A percentile compares a stretch with the other conserved stretches of the same genome.
Conservation (phyloP, 1,140 invertebrate species). For the Drosophila orena region DNA sequence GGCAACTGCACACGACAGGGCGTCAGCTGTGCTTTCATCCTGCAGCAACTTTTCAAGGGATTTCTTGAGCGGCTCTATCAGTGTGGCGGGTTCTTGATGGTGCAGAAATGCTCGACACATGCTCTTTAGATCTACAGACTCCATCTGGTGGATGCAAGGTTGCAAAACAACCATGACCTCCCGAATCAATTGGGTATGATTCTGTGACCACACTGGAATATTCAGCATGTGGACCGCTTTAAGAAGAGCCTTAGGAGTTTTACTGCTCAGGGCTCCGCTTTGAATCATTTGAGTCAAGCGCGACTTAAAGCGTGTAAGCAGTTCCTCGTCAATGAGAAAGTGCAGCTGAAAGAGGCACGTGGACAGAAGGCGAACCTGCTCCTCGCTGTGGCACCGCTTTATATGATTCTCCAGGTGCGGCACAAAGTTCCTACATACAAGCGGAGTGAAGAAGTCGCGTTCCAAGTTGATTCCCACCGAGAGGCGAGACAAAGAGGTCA, state of each 20-base stretch:
- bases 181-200: constrained; percentile 59
- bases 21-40: constrained; percentile 44
- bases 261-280: constrained; percentile 24
- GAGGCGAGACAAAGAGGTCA: constrained; percentile 69
- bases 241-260: constrained; percentile 57
- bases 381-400: constrained; percentile 37
- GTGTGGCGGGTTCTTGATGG: constrained; percentile 72
- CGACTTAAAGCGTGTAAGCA: constrained; percentile 55
- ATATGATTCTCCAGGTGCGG: constrained; percentile 59
- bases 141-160: constrained; percentile 40
- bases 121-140: constrained; percentile 57
- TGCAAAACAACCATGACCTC: constrained; percentile 43
- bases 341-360: constrained; percentile 76
- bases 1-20: constrained; percentile 65
- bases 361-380: constrained; percentile 68
- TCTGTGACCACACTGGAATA: constrained; percentile 66
- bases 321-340: constrained; percentile 49
- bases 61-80: constrained; percentile 46
- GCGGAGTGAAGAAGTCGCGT: constrained; percentile 66
- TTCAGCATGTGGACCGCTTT: constrained; percentile 78
- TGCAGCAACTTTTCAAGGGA: constrained; percentile 52
- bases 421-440: constrained; percentile 67
- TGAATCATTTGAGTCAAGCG: constrained; percentile 48
- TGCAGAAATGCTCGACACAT: constrained; percentile 65
- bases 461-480: constrained; percentile 70